Evolutionary conservation across 92 coral and sea anemone species (phyloP), one percentile per base, ranked within the genome.

Genomic region (Epizoanthus stellaris): DNA sequence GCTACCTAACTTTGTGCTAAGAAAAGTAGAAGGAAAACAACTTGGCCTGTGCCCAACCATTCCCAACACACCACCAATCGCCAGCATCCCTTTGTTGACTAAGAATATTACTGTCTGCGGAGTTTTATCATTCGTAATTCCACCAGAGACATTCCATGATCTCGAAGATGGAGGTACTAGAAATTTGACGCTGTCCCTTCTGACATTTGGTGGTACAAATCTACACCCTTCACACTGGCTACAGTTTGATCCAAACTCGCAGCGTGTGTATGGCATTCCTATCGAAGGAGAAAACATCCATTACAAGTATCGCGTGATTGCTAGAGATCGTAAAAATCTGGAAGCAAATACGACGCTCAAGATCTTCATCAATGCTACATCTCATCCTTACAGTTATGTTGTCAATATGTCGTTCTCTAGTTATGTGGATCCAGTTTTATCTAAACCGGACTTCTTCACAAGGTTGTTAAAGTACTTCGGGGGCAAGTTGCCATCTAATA

Each of bases 81-180:
- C 76, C 17, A 21, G 16, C 34, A 17, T 39, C 21, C 21, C 42
- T 39, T 43, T 80, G 34, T 47, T 83, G 15, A 67, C 62, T 16
- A 59, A 79, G 42, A 71, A 80, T 47, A 40, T 70, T 36, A 65
- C 77, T 58, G 49, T 59, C 12, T 86, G 89, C 62, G 85, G 67
- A 10, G 25, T 61, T 9, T 80, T 79, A 19, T 67, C 80, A 70
- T 70, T 38, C 21, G 39, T 36, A 34, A 77, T 95, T 6, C 92
- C 98, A 38, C 20, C 63, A 0, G 80, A 86, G 13, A 86, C 91
- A 0, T 95, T 94, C 86, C 47, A 75, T 25, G 98, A 95, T 77
- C 53, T 74, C 23, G 92, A 91, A 71, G 98, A 95, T 58, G 94
- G 93, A 8, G 86, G 86, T 84, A 90, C 98, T 4, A 61, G 90